Conservation (phyloP, 2,888 invertebrate species). For the Aplocera efformata region DNA sequence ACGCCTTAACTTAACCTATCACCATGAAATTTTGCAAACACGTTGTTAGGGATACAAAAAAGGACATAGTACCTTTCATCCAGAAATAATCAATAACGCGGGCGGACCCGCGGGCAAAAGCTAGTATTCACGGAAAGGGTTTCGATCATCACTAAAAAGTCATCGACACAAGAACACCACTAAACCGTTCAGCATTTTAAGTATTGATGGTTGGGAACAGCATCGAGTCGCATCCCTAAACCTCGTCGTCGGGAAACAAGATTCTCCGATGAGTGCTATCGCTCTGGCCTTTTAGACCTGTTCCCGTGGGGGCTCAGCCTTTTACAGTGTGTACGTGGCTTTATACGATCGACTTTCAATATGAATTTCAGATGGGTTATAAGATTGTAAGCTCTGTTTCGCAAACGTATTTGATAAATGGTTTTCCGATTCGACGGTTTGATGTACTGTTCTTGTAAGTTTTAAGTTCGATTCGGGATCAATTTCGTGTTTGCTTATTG, state of each 20-base stretch:
- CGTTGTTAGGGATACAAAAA: no score
- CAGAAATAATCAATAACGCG: no score
- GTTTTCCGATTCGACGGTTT: slow-evolving; percentile 46
- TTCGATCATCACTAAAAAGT: background rate
- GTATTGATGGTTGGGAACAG: slow-evolving; percentile 79
- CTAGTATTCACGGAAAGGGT: no score
- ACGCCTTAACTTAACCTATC: no score
- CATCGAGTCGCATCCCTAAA: slow-evolving; percentile 75
- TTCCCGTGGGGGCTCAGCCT: slow-evolving; percentile 71
- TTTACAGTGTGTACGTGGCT: slow-evolving; percentile 71
- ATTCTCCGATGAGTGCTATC: slow-evolving; percentile 73
- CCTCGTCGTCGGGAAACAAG: slow-evolving; percentile 76
- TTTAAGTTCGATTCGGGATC: slow-evolving; percentile 24
- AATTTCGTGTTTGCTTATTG: slow-evolving; percentile 11
- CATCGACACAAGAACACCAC: slow-evolving; percentile 43
- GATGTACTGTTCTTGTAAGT: slow-evolving; percentile 31
- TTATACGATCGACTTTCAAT: slow-evolving; percentile 73
- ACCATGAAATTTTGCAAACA: no score
- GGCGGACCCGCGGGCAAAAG: no score
- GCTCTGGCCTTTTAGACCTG: slow-evolving; percentile 61
- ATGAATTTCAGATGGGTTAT: slow-evolving; percentile 77
- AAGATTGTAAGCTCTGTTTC: slow-evolving; percentile 62
- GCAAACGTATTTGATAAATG: slow-evolving; percentile 64
- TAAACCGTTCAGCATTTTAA: slow-evolving; percentile 70
- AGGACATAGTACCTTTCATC: no score